Conservation (phyloP, 2,113 vertebrate species). For the Alectura lathami region DNA sequence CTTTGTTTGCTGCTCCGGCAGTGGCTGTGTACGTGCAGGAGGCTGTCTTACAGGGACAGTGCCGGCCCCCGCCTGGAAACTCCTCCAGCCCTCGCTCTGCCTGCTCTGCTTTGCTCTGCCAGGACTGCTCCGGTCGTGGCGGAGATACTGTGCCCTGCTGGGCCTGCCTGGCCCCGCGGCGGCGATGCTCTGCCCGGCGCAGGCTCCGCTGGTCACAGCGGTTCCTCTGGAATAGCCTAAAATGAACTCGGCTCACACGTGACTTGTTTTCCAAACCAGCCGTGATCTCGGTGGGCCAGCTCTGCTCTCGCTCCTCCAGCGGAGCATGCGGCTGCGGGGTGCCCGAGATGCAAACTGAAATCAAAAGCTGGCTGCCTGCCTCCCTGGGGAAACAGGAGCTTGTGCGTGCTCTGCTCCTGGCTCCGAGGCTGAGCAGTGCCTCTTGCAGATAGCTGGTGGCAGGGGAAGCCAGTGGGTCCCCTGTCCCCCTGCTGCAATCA, state of each 20-base stretch:
- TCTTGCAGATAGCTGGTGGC: neutral
- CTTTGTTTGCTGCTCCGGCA: slow-evolving; percentile 60
- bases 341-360: neutral
- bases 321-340: neutral
- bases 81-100: neutral
- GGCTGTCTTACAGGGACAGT: slow-evolving; percentile 44
- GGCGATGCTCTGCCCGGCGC: neutral
- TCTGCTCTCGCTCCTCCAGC: neutral
- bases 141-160: neutral
- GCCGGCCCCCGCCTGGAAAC: slow-evolving; percentile 34
- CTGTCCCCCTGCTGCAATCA: neutral
- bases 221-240: slow-evolving; percentile 56
- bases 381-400: neutral
- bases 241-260: slow-evolving; percentile 53
- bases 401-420: neutral
- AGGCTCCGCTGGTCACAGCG: neutral
- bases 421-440: neutral
- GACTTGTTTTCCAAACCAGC: slow-evolving; percentile 53
- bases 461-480: neutral
- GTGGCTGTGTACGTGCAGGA: slow-evolving; percentile 69
- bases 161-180: neutral
- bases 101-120: neutral
- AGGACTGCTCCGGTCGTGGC: neutral
- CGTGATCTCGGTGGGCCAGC: neutral
- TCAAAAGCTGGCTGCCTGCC: slow-evolving; percentile 15